Percentiles rank a stretch among this genome's conserved stretches.
Conservation (phyloP, 2,797 vertebrate species). For the Gastrophryne carolinensis region DNA sequence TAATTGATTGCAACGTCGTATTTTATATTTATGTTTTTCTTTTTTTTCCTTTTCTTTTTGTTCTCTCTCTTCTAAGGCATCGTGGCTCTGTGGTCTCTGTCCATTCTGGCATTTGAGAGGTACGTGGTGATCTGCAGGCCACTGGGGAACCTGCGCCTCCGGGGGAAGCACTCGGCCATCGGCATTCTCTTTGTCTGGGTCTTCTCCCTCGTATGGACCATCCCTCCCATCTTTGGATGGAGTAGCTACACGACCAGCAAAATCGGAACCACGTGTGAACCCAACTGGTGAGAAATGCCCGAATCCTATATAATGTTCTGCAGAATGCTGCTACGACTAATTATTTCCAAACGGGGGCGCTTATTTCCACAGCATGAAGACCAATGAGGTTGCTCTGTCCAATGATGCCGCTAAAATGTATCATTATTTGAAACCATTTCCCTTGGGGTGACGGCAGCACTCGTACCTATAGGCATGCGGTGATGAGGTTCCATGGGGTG, state of each 20-base stretch:
- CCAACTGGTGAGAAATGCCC: conserved; percentile 82
- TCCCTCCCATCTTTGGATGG: conserved; percentile 86
- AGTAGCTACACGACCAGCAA: conserved; percentile 89
- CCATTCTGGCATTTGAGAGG: conserved; percentile 84
- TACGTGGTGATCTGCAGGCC: conserved; percentile 84
- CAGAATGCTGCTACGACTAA: neutral
- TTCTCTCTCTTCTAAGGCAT: conserved; percentile 69
- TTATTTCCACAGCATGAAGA: too few species aligned
- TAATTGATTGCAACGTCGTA: neutral
- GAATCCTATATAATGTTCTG: too few species aligned
- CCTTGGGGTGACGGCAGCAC: too few species aligned
- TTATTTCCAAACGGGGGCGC: neutral
- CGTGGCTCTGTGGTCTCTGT: conserved; percentile 87
- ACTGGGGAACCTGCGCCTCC: conserved; percentile 70
- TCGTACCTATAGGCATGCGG: too few species aligned
- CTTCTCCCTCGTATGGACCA: conserved; percentile 87
- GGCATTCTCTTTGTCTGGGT: conserved; percentile 85
- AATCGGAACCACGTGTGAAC: conserved; percentile 92
- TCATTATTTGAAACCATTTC: too few species aligned
- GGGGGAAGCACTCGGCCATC: conserved; percentile 73
- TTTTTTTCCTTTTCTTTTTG: neutral
- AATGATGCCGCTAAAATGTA: too few species aligned
- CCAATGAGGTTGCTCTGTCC: too few species aligned
- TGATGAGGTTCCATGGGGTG: too few species aligned
- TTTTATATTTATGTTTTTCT: neutral